Evolutionary conservation across 2,113 vertebrate species (phyloP), one percentile per base, ranked within the genome.

Genomic region (Podarcis muralis): DNA sequence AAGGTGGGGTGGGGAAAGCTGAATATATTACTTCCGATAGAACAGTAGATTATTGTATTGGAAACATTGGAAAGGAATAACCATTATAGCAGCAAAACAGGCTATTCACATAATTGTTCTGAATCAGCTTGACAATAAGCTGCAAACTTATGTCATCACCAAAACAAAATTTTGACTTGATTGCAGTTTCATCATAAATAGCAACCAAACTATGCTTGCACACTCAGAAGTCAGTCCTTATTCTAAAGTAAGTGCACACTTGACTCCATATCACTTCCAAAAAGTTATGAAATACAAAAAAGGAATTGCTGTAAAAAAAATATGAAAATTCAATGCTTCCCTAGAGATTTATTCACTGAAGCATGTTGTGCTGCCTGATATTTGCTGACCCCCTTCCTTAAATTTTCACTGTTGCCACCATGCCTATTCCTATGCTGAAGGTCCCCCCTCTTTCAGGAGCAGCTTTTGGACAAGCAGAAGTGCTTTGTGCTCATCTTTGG

Each of bases 1-100:
- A 74, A 48, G 48, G 8, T 11, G 84, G 85, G 74, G 30, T 15
- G 32, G n/a, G 43, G 57, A 20, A 0, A 79, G 30, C 27, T 82
- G 35, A 89, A 25, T 88, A 30, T 25, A 71, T 68, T 85, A 83
- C 3, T 59, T 91, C 90, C 94, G 87, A 88, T 93, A 85, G 25
- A 59, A 11, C 72, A 90, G 3, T 4, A 78, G 87, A 81, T 90
- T 89, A 2, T 6, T 62, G 80, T 82, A 81, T 75, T 25, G 88
- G 72, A 93, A 92, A 92, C 81, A 89, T 0, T 6, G 13, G 13
- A 0, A 30, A 4, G 1, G 48, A 87, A 66, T 13, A 6, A 5
- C 83, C 16, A 87, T 62, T 90, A 90, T 93, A 83, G 43, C 71
- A 91, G 84, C 82, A 53, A 84, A 9, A 79, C 6, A 87, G 37